These are phyloP conservation scores for Epinotia demarniana DNA, from an alignment of 2,888 invertebrate species.

Conservation along the genomic window DNA sequence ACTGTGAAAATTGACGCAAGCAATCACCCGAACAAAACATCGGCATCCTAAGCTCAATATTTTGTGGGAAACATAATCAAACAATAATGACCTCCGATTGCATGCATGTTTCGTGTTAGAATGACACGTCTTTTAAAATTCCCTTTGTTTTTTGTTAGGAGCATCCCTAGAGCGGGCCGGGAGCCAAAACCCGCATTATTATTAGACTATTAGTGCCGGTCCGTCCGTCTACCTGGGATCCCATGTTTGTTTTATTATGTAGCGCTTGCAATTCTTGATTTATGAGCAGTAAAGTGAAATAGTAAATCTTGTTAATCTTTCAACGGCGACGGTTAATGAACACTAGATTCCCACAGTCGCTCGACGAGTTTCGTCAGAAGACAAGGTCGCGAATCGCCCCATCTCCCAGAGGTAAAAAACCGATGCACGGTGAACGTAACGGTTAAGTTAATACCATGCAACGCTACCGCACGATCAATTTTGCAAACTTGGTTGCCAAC, in stretches of 20 bases:
- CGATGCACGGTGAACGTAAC: constrained; percentile 53
- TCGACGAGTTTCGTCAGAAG: constrained; percentile 49
- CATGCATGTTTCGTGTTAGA: constrained; percentile 18
- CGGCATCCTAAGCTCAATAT: constrained; percentile 13
- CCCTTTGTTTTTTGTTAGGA: constrained; percentile 57
- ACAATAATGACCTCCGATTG: constrained; percentile 44
- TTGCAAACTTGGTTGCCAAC: constrained; percentile 27
- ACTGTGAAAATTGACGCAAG: constrained; percentile 45
- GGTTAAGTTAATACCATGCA: constrained; percentile 46
- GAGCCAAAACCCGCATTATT: constrained; percentile 76
- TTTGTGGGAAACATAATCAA: constrained; percentile 22
- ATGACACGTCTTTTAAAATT: constrained; percentile 47
- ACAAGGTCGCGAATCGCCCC: constrained; percentile 50
- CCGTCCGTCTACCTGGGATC: constrained; percentile 71
- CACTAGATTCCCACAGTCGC: constrained; percentile 41
- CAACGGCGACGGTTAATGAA: constrained; percentile 22
- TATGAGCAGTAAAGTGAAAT: constrained; percentile 29
- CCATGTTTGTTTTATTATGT: constrained; percentile 54
- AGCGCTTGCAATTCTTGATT: constrained; percentile 48
- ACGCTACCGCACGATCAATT: constrained; percentile 30
- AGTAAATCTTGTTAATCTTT: constrained; percentile 19
- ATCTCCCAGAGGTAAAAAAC: constrained; percentile 46
- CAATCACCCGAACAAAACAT: too few relatives aligned
- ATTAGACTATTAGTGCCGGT: constrained; percentile 76
- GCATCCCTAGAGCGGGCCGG: constrained; percentile 68